Evolutionary conservation across 2,888 invertebrate genomes (phyloP).

Genomic region (Diaphora mendica): DNA sequence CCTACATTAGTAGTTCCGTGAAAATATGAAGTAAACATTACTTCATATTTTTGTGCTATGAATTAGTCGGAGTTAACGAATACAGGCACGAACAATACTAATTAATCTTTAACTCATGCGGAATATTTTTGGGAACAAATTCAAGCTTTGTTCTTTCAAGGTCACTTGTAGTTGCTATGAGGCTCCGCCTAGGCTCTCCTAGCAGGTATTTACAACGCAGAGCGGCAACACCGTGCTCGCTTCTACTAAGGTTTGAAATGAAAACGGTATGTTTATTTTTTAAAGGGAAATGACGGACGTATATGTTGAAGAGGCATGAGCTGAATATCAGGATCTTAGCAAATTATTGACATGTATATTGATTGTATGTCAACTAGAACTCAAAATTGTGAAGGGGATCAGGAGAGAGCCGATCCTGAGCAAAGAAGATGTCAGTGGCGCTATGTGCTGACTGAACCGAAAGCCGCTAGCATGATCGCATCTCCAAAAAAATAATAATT

Average conservation of each 20-base stretch:
- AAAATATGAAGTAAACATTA: conserved; percentile 45
- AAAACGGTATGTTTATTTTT: too few relatives aligned
- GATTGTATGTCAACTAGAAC: too few relatives aligned
- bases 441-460: too few relatives aligned
- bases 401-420: too few relatives aligned
- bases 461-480: too few relatives aligned
- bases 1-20: conserved; percentile 25
- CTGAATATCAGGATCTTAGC: too few relatives aligned
- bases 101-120: conserved; percentile 39
- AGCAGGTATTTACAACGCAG: neutral
- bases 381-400: too few relatives aligned
- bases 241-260: neutral
- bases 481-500: too few relatives aligned
- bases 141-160: conserved; percentile 32
- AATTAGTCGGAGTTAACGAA: conserved; percentile 42
- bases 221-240: neutral
- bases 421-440: too few relatives aligned
- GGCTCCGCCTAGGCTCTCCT: neutral
- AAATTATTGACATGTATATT: too few relatives aligned
- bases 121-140: conserved; percentile 36
- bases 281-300: too few relatives aligned
- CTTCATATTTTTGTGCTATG: conserved; percentile 29
- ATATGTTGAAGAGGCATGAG: too few relatives aligned
- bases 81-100: conserved; percentile 35
- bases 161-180: conserved; percentile 12